A percentile compares a stretch with the other conserved stretches of the same genome.
Conservation (phyloP, 2,797 vertebrate species). For the Semotilus atromaculatus region DNA sequence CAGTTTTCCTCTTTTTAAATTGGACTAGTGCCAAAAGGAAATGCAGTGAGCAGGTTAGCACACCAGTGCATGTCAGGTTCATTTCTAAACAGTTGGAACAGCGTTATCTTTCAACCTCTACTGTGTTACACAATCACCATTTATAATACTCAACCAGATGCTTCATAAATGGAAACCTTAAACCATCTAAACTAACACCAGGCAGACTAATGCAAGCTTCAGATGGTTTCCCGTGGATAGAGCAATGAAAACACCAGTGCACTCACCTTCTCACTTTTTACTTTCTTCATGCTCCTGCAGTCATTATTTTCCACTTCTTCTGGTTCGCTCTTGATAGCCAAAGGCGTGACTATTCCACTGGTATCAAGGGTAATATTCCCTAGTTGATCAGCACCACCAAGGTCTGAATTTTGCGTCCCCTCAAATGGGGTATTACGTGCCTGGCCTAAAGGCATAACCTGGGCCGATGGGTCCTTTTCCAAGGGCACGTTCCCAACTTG, state of each 20-base stretch:
- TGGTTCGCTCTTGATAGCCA: conserved; percentile 92
- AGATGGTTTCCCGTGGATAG: neutral
- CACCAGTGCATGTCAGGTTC: neutral
- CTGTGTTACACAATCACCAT: neutral
- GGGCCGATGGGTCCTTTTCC: conserved; percentile 88
- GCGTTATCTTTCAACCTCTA: neutral
- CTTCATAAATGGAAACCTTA: neutral
- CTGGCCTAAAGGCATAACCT: conserved; percentile 81
- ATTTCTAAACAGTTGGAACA: neutral
- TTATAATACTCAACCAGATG: neutral
- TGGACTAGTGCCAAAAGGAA: conserved; percentile 27
- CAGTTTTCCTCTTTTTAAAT: conserved; percentile 22
- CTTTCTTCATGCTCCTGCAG: conserved; percentile 93
- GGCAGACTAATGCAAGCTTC: neutral
- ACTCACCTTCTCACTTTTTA: conserved; percentile 97
- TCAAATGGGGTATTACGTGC: conserved; percentile 89
- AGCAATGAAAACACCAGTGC: conserved; percentile 7
- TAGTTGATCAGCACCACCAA: conserved; percentile 89
- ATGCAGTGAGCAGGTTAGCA: conserved; percentile 1
- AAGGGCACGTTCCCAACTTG: conserved; percentile 75
- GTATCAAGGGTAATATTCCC: conserved; percentile 96
- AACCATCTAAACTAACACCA: neutral
- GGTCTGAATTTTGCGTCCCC: conserved; percentile 84
- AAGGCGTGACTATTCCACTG: conserved; percentile 89
- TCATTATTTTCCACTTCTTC: conserved; percentile 93